Conservation (phyloP, 2,113 vertebrate species). For the Ellobius talpinus region DNA sequence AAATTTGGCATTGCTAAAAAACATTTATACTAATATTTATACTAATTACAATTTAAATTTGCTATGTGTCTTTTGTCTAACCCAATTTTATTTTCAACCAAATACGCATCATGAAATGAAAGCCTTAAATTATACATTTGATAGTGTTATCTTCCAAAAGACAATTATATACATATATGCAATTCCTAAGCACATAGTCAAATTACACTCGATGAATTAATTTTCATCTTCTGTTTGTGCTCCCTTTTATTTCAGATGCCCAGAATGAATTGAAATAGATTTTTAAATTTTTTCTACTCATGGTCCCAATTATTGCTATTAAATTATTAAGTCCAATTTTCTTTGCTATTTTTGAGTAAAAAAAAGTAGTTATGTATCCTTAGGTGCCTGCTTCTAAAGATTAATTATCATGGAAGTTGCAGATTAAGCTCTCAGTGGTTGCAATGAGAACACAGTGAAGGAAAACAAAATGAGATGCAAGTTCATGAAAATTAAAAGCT, state of each 20-base stretch:
- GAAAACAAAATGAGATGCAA: conserved; percentile 73
- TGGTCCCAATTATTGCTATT: conserved; percentile 40
- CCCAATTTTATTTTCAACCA: conserved; percentile 7
- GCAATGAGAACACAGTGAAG: conserved; percentile 50
- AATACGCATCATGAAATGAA: background rate
- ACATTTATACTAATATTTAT: conserved; percentile 45
- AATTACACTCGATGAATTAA: background rate
- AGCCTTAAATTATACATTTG: background rate
- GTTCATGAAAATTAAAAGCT: conserved; percentile 49
- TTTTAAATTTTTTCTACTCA: background rate
- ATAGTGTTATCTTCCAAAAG: background rate
- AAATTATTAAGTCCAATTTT: background rate
- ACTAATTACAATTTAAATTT: conserved; percentile 43
- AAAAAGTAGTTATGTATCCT: conserved; percentile 4
- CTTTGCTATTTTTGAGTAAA: conserved; percentile 7
- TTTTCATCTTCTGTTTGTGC: background rate
- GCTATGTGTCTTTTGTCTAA: conserved; percentile 16
- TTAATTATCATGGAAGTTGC: conserved; percentile 25
- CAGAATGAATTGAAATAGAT: background rate
- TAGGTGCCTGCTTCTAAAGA: conserved; percentile 30
- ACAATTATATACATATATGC: background rate
- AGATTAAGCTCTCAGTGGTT: conserved; percentile 43
- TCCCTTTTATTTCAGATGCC: conserved; percentile 3
- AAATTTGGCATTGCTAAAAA: conserved; percentile 1
- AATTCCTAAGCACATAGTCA: background rate